Evolutionary conservation across 2,797 vertebrate genomes (phyloP).

Genomic region (Loris lydekkerianus): DNA sequence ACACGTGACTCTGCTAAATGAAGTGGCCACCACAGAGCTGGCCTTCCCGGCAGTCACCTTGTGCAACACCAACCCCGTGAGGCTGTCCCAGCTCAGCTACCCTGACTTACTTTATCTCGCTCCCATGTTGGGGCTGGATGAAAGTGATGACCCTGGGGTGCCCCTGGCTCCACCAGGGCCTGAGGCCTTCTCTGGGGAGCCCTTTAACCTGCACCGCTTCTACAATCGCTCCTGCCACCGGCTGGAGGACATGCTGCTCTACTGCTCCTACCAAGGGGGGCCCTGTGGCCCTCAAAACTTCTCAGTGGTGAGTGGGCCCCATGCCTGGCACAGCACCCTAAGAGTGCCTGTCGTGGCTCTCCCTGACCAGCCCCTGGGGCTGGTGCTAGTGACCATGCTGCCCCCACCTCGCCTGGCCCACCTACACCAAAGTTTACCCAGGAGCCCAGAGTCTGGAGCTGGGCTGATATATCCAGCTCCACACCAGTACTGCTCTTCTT

Average conservation of each 20-base stretch:
- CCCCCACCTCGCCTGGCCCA: background rate
- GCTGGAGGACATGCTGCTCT: constrained; percentile 97
- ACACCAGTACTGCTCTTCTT: background rate
- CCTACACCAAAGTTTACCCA: background rate
- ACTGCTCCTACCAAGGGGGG: constrained; percentile 93
- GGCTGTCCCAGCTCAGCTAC: constrained; percentile 95
- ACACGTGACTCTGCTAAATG: constrained; percentile 94
- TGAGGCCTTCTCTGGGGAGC: constrained; percentile 84
- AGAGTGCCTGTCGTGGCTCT: background rate
- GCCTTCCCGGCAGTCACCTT: constrained; percentile 95
- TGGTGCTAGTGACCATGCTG: background rate
- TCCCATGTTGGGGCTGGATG: constrained; percentile 93
- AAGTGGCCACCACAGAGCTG: constrained; percentile 91
- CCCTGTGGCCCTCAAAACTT: constrained; percentile 94
- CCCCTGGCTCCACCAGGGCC: constrained; percentile 88
- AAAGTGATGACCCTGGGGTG: constrained; percentile 94
- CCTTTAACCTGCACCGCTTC: constrained; percentile 93
- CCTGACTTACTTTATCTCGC: constrained; percentile 95
- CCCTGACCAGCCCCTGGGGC: background rate
- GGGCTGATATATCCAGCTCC: background rate
- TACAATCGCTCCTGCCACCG: constrained; percentile 95
- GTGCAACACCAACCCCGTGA: constrained; percentile 95
- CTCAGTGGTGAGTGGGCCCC: constrained; percentile 92
- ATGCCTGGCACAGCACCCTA: background rate
- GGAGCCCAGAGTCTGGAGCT: background rate